Evolutionary conservation across 2,888 invertebrate species (phyloP).

Genomic region (Strigamia crassipes): DNA sequence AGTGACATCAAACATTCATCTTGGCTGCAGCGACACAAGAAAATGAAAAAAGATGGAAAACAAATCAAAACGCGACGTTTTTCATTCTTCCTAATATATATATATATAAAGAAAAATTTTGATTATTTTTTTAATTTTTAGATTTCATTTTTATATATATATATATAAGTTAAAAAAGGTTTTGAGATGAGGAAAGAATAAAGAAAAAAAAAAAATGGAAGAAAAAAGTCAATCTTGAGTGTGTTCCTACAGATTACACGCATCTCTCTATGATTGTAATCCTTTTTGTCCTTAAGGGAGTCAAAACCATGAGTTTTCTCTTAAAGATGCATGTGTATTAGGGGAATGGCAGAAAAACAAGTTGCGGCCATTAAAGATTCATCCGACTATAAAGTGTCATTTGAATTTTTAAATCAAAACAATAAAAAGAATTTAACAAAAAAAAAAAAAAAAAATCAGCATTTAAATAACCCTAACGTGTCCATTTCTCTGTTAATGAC

Average conservation of each 20-base stretch:
- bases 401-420: not conserved
- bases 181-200: not conserved
- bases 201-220: not conserved
- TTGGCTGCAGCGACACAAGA: not conserved
- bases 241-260: constrained; percentile 15
- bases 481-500: too few relatives aligned
- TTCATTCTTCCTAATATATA: not conserved
- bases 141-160: not conserved
- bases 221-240: not conserved
- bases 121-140: too few relatives aligned
- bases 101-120: not conserved
- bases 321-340: not conserved
- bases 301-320: not conserved
- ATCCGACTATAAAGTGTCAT: not conserved
- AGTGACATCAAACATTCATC: constrained; percentile 20
- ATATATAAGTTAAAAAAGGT: not conserved
- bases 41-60: not conserved
- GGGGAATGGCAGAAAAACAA: not conserved
- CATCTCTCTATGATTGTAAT: constrained; percentile 18
- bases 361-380: not conserved
- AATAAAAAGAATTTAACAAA: not conserved
- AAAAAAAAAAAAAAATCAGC: too few relatives aligned
- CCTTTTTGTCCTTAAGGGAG: constrained; percentile 14
- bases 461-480: too few relatives aligned
- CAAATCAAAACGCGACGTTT: not conserved